Percentiles rank a stretch among this genome's conserved stretches.
Evolutionary conservation across 2,113 vertebrate species (phyloP).

Genomic region (Benitochromis conjunctus): DNA sequence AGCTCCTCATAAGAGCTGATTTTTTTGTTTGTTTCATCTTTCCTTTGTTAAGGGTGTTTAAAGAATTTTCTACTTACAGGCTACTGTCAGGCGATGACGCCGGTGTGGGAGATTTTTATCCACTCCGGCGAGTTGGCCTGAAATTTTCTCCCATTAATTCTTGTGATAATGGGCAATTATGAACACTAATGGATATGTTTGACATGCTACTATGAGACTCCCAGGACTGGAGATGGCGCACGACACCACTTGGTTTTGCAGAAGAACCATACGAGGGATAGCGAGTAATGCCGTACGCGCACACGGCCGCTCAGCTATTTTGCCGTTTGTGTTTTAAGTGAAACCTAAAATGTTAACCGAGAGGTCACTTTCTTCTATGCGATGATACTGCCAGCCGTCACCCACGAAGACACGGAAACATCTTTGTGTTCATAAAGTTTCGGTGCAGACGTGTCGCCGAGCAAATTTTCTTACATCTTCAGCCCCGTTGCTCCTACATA

Average conservation of each 20-base stretch:
- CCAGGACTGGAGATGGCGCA: slow-evolving; percentile 43
- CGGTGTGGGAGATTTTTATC: neutral
- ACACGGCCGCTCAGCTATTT: neutral
- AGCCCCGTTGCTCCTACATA: neutral
- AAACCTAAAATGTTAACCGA: neutral
- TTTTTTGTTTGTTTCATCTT: neutral
- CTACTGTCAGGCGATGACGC: neutral
- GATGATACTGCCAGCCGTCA: neutral
- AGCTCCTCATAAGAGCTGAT: neutral
- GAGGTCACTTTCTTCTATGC: neutral
- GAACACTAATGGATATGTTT: neutral
- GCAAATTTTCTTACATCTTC: neutral
- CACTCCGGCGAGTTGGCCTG: neutral
- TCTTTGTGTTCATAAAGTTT: neutral
- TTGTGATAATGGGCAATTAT: neutral
- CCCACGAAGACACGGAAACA: neutral
- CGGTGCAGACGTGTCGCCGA: neutral
- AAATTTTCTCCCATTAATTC: neutral
- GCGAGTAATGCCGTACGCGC: neutral
- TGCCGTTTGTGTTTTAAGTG: neutral
- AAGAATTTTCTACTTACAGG: neutral
- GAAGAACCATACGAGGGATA: neutral
- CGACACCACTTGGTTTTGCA: neutral
- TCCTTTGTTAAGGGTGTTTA: neutral
- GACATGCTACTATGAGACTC: neutral